A percentile compares a stretch with the other conserved stretches of the same genome.
Conservation (phyloP, 1,140 invertebrate genomes). For the Pantala flavescens region DNA sequence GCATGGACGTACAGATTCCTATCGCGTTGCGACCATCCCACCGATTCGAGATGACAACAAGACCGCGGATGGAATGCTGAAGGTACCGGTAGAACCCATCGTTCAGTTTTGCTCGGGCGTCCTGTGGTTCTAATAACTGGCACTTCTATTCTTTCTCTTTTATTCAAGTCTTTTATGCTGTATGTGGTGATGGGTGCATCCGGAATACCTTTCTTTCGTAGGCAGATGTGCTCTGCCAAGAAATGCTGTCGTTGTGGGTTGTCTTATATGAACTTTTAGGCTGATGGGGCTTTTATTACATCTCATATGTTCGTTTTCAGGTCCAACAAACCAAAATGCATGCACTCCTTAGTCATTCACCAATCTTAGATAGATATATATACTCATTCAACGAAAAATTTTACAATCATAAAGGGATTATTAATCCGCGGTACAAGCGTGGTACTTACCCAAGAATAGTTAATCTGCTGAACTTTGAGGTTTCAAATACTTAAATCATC, state of each 20-base stretch:
- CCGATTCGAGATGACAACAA: conserved; percentile 84
- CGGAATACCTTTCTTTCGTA: neutral
- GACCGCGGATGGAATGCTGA: conserved; percentile 82
- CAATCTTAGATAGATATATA: too few species aligned
- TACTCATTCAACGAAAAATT: too few species aligned
- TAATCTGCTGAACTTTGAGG: too few species aligned
- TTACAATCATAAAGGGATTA: too few species aligned
- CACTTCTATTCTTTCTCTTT: conserved; percentile 26
- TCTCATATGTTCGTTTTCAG: too few species aligned
- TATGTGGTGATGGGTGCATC: conserved; percentile 22
- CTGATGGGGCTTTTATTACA: too few species aligned
- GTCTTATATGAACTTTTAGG: too few species aligned
- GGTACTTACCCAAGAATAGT: too few species aligned
- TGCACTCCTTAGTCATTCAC: too few species aligned
- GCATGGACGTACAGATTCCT: conserved; percentile 87
- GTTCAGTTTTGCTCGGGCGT: neutral
- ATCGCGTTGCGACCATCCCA: conserved; percentile 82
- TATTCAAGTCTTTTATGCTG: conserved; percentile 20
- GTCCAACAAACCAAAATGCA: too few species aligned
- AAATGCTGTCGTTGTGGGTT: neutral
- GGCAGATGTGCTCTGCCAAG: neutral
- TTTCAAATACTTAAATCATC: too few species aligned
- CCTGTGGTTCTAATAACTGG: neutral
- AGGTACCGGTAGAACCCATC: conserved; percentile 47
- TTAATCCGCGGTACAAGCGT: too few species aligned